Base-by-base conservation (phyloP, 2,113 vertebrate species). In the Bubo blakistoni region DNA sequence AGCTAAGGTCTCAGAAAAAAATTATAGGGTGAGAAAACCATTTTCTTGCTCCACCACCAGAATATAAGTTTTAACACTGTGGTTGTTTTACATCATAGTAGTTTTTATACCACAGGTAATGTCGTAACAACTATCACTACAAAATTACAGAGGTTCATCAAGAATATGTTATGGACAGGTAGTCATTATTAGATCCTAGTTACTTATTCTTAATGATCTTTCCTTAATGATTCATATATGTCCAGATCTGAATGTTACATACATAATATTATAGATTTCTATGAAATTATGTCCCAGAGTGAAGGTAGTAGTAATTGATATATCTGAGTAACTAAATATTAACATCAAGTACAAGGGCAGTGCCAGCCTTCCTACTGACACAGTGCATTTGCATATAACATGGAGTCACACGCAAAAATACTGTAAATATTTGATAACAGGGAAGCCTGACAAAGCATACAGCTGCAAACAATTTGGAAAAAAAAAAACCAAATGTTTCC, bases 351-450 rank as follows among this genome's bases (percentile, higher is more conserved):
- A 81, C 71, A 67, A 74, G 36, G 18, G 32, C 25, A 49, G n/a
- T 71, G 24, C 30, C 71, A 91, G 54, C 58, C 73, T 61, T 69
- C 10, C 49, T 69, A 29, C 34, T 54, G 63, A 91, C 13, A 4
- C 46, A 69, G 34, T 26, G 32, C 20, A 83, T 82, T 69, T 80
- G 65, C 65, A 51, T 51, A 46, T 58, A 85, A 55, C 11, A 38
- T 49, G 26, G 36, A 63, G 59, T n/a, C 67, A 76, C 47, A 47
- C 55, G 65, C 29, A 86, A 83, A 81, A 76, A 9, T 55, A 87
- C 42, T 66, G 81, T 57, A 97, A 98, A 96, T 96, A 97, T 98
- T 97, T 97, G 69, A 46, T 78, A 94, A 92, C 1, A 84, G 78
- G 86, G 73, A 97, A 94, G 82, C 66, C 20, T 36, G 42, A 73